These are phyloP conservation scores for Nematolebias whitei DNA, from an alignment of 2,113 vertebrate species.

Conservation along the genomic window DNA sequence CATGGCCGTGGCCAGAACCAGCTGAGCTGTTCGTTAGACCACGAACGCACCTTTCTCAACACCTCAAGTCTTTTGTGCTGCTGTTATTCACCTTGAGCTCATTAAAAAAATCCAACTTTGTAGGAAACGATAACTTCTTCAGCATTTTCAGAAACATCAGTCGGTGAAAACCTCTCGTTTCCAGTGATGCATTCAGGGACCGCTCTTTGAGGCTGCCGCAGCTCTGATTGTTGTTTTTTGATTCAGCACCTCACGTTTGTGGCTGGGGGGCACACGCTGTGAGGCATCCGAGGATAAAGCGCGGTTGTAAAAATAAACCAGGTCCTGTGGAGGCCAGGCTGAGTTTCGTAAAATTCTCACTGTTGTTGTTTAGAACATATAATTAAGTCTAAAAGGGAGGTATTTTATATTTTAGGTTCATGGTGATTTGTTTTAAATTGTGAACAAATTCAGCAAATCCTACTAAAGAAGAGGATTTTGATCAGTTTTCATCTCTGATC, in stretches of 20 bases:
- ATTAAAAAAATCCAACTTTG: background rate
- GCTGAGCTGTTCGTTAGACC: no score
- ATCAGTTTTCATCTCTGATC: no score
- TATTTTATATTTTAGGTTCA: no score
- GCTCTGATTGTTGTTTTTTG: conserved; percentile 15
- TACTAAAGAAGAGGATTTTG: no score
- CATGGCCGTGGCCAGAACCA: conserved; percentile 23
- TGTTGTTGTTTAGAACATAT: background rate
- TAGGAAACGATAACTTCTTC: background rate
- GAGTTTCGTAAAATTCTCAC: background rate
- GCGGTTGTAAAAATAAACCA: conserved; percentile 1
- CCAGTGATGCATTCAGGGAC: background rate
- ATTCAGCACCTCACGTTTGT: conserved; percentile 21
- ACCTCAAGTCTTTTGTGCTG: background rate
- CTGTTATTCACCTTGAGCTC: background rate
- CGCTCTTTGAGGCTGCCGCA: background rate
- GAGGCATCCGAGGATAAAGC: conserved; percentile 15
- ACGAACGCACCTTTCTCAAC: conserved; percentile 2
- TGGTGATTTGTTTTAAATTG: no score
- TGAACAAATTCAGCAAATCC: no score
- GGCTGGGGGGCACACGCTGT: background rate
- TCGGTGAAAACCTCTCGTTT: no score
- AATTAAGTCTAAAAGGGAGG: background rate
- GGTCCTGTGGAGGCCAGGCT: background rate
- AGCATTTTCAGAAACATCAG: background rate